Evolutionary conservation across 2,113 vertebrate genomes (phyloP), one percentile per base, ranked within the genome.

Genomic region (Bathybates hornii): DNA sequence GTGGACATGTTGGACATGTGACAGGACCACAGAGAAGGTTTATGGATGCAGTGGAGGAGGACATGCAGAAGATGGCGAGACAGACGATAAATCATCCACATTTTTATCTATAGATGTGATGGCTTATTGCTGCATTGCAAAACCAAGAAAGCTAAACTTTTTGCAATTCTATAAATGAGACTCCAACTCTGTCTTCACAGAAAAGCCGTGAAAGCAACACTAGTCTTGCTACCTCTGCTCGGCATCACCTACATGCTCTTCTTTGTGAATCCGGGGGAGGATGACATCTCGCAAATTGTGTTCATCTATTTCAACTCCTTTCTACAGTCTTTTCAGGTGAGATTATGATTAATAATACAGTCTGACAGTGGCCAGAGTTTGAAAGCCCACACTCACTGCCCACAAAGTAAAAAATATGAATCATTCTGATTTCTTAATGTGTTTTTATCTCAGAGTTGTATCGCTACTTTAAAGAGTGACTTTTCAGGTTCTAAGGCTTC

Each of bases 301-400:
- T 99, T 99, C 95, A 97, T 99, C 96, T 99, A 99, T 85, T 99
- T 99, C 95, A 99, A 99, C 95, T 99, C 99, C 76, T 99, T 99
- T 92, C 93, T 99, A 53, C 98, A 99, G 95, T 99, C 99, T 3
- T 99, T 99, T 95, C 99, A 99, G 98, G 99, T 99, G 93, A 94
- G 96, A 59, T 43, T 32, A 7, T 29, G 4, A 9, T 9, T 50
- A 57, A 45, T 79, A 54, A 61, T 11, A 29, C 32, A 21, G 2
- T 8, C 10, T 32, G 81, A 83, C 68, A 61, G 10, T 41, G 32
- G 48, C 38, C 38, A 43, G 38, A 3, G 7, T n/a, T 24, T 6
- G 4, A 57, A 27, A 81, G 63, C 16, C 8, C 24, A 14, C 54
- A 24, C 38, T 16, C 6, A 9, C 9, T 10, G 41, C 34, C 6